Base-by-base conservation (phyloP, 2,797 vertebrate genomes). In the Xyrichtys novacula region DNA sequence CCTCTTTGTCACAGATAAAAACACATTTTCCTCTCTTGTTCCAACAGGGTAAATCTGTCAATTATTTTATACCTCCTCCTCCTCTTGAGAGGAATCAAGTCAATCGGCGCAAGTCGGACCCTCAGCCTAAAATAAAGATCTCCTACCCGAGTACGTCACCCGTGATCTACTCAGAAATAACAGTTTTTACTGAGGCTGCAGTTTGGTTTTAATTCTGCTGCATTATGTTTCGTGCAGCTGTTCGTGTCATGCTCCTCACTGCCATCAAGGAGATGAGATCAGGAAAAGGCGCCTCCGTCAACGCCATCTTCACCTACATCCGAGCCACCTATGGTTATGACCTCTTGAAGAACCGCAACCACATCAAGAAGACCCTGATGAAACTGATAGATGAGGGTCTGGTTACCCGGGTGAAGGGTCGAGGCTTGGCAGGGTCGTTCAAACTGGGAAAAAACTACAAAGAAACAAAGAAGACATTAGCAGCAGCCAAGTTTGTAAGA, bases 401-500 rank as follows among this genome's bases (percentile, higher is more conserved):
- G 71, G 95, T 99, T 22, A 92, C 96, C 69, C 94, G 96, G 81
- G 95, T 98, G 79, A 99, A 97, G 94, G 98, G 98, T 63, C 95
- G 97, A 20, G 98, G 98, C 61, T 90, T 99, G 85, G 95, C 96
- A 7, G 97, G 97, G 0, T 98, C 98, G 16, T 99, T 99, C 81
- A 96, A 95, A 67, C 79, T 99, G 73, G 97, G 97, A 6, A 97
- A 95, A 90, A 99, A 98, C 62, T 99, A 96, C 85, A 98, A 95
- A 81, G 96, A 97, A 55, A 93, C 94, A 19, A 95, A 96, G 90
- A 94, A 88, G 76, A 91, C 78, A 1, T 65, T 58, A 10, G 63
- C 85, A 12, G 71, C 89, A 10, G 90, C 93, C 73, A 97, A 95
- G 65, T 86, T 93, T 91, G 97, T 99, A 93, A 87, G 90, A 85